phyloP scores from a whole-genome alignment of 2,797 vertebrate genomes.

The Numenius phaeopus region DNA sequence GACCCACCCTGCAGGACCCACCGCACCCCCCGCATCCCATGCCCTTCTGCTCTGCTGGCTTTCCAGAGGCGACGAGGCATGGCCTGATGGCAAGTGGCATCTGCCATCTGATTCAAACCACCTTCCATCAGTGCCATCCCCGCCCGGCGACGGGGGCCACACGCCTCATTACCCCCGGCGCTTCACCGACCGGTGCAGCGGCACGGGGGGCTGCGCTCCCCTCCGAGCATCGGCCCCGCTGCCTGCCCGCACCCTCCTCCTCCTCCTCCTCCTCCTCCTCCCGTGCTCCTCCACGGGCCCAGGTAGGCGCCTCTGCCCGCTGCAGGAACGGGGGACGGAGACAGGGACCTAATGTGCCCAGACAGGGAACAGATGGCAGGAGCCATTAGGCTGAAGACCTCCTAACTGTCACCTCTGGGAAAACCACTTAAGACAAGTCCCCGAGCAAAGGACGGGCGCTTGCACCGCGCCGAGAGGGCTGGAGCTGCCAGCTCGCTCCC shows the following conservation, averaged over 20 bases:
- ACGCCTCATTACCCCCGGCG: constrained; percentile 64
- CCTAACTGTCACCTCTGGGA: constrained; percentile 15
- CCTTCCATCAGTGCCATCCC: constrained; percentile 78
- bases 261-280: neutral
- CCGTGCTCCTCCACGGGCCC: rapidly evolving
- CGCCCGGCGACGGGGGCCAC: constrained; percentile 50
- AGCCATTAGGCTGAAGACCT: constrained; percentile 43
- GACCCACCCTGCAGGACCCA: neutral
- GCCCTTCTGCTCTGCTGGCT: constrained; percentile 79
- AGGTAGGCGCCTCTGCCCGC: neutral
- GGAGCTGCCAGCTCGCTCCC: neutral
- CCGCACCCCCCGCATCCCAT: rapidly evolving
- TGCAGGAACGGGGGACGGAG: neutral
- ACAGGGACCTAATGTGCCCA: neutral
- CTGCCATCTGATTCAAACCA: constrained; percentile 82
- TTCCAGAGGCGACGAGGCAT: constrained; percentile 73
- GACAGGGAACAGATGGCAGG: constrained; percentile 63
- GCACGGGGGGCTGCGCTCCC: neutral
- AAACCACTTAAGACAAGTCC: constrained; percentile 50
- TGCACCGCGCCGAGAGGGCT: neutral
- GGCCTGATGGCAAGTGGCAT: constrained; percentile 82
- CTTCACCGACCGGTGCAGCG: neutral
- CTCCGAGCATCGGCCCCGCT: rapidly evolving
- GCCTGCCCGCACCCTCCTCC: neutral
- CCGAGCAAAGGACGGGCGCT: neutral